Percentiles rank a stretch among this genome's conserved stretches.
These are phyloP conservation scores for Corvus cornix DNA, from an alignment of 2,113 vertebrate genomes.

Conservation along the genomic window DNA sequence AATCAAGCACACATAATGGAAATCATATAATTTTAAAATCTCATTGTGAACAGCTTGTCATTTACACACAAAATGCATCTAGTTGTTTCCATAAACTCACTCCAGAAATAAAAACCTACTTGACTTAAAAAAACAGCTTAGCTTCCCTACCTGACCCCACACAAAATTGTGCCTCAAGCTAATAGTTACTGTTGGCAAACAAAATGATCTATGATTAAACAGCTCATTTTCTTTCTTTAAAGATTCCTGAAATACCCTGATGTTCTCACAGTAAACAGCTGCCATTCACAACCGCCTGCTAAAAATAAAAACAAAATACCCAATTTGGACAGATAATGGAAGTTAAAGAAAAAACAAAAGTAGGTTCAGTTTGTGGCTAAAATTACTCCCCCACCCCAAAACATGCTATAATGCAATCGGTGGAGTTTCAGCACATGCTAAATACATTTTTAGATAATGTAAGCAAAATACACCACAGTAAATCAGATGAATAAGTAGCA, in stretches of 20 bases:
- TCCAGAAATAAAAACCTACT: neutral
- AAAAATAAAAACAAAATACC: neutral
- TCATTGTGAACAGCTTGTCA: neutral
- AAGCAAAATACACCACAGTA: neutral
- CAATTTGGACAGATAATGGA: neutral
- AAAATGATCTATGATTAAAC: neutral
- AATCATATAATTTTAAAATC: neutral
- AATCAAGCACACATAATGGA: neutral
- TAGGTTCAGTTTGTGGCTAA: neutral
- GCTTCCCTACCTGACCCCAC: neutral
- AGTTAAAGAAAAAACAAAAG: neutral
- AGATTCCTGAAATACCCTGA: neutral
- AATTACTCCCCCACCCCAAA: neutral
- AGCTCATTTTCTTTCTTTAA: neutral
- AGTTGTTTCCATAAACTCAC: neutral
- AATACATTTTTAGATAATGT: neutral
- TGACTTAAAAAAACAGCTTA: neutral
- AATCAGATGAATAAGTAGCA: constrained; percentile 33
- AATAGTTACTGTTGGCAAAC: neutral
- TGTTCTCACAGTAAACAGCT: neutral
- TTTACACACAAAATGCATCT: neutral
- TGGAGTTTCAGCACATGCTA: neutral
- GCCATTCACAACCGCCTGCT: constrained; percentile 2
- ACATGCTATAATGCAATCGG: neutral
- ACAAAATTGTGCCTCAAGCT: neutral